Base-by-base conservation (phyloP, 2,797 vertebrate species). In the Spinibarbus caldwelli region DNA sequence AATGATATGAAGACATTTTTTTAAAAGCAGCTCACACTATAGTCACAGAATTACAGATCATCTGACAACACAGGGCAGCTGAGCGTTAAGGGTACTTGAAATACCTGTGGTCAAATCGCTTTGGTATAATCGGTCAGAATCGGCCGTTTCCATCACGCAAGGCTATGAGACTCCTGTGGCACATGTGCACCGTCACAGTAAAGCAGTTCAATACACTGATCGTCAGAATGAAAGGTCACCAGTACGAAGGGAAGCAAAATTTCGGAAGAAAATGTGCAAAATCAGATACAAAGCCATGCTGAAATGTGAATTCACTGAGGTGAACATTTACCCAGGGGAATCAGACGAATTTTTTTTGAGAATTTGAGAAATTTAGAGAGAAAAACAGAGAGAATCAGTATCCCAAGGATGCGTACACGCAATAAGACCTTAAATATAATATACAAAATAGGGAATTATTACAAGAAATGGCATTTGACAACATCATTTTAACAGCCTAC, bases 81-180 rank as follows among this genome's bases (percentile, higher is more conserved):
- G 78, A 70, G 45, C 31, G 47, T 82, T 75, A 36, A 47, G 57
- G 21, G 79, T 49, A 70, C 26, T 67, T 72, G 84, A 72, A 73
- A 75, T 79, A 82, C 34, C 52, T 36, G 77, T 38, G 4, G 78
- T 84, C 43, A 86, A 86, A 45, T 57, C 52, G 80, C 78, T 87
- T 89, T 89, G 88, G 88, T 86, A 80, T 79, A 41, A 34, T 68
- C 34, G 41, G 34, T 62, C 80, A 80, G 78, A 41, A 66, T 47
- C 59, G 3, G 17, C 54, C 78, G 52, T 67, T 70, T 26, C 9
- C 47, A 26, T 34, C n/a, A 72, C 19, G n/a, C 75, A 67, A 85
- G 70, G 52, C 68, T 26, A 80, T 38, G 49, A 71, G 66, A 66
- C 47, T 36, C 52, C n/a, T 49, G 43, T 77, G 75, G 66, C 66